Evolutionary conservation across 1,140 invertebrate species (phyloP).

Genomic region (Penaeus japonicus): DNA sequence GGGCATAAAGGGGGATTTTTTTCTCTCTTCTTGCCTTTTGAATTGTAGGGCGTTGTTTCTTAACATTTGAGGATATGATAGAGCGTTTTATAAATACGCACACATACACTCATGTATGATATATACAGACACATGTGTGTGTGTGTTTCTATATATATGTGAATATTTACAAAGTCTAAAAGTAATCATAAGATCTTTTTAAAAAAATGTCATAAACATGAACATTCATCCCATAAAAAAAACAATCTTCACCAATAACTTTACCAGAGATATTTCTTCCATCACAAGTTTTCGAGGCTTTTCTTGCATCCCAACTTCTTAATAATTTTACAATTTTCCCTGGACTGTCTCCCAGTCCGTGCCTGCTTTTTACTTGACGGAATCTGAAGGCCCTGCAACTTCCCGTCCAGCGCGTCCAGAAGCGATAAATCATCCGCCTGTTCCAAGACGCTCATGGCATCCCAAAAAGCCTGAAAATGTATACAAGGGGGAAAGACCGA

Average conservation of each 20-base stretch:
- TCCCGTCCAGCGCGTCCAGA: slow-evolving; percentile 56
- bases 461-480: slow-evolving; percentile 60
- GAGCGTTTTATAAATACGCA: no score
- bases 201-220: no score
- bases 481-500: slow-evolving; percentile 54
- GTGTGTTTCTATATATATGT: no score
- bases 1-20: no score
- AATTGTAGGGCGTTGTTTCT: no score
- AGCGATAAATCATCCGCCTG: slow-evolving; percentile 59
- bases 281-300: background rate
- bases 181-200: no score
- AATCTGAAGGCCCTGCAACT: slow-evolving; percentile 54
- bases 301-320: slow-evolving; percentile 20
- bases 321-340: slow-evolving; percentile 41
- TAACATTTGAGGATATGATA: no score
- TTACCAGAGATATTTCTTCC: background rate
- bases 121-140: no score
- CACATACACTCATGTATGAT: no score
- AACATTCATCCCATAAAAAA: no score
- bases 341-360: slow-evolving; percentile 26
- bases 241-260: background rate
- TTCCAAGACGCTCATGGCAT: slow-evolving; percentile 58
- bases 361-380: slow-evolving; percentile 56
- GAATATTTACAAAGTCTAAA: no score
- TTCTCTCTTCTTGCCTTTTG: no score